Base-by-base conservation (phyloP, 2,888 invertebrate species). In the Leptothorax acervorum region DNA sequence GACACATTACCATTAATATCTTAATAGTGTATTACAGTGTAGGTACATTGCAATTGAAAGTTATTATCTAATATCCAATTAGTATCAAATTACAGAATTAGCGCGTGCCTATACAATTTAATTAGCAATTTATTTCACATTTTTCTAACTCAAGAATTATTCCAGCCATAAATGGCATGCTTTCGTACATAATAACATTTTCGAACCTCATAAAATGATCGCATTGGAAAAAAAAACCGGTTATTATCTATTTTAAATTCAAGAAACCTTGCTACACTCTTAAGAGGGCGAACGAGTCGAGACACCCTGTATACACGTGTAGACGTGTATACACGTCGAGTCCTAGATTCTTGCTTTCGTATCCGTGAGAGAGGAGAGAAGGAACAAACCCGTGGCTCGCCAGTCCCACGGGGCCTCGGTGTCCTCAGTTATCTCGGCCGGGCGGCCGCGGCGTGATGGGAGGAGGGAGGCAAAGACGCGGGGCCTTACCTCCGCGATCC, bases 341-440 rank as follows among this genome's bases (percentile, higher is more conserved):
- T 92, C 92, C 92, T 92, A 92, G 92, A 92, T 92, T 92, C 92
- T 92, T 87, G 88, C 87, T 90, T 89, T 92, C 90, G 92, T 89
- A 92, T 92, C 92, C 91, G 92, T 88, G 90, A 92, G 92, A 91
- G 92, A 90, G 90, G 88, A 85, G 87, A 87, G 89, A 90, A 85
- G 86, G 90, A 90, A 86, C 78, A 83, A 75, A 90, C 87, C 76
- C 86, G 88, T 86, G 84, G 90, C 90, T 89, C 87, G 87, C 82
- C 86, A 91, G 92, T 92, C 92, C 92, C 92, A 92, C 92, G 92
- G 92, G 89, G 90, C 90, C 89, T 83, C 85, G 85, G 83, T 90
- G 90, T 90, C 90, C 91, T 92, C 91, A 87, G 91, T 89, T 90
- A 87, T 88, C 90, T 88, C 89, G 87, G 79, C 84, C 86, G 84